Evolutionary conservation across 1,140 invertebrate species (phyloP).

Genomic region (Meteorus sp.): DNA sequence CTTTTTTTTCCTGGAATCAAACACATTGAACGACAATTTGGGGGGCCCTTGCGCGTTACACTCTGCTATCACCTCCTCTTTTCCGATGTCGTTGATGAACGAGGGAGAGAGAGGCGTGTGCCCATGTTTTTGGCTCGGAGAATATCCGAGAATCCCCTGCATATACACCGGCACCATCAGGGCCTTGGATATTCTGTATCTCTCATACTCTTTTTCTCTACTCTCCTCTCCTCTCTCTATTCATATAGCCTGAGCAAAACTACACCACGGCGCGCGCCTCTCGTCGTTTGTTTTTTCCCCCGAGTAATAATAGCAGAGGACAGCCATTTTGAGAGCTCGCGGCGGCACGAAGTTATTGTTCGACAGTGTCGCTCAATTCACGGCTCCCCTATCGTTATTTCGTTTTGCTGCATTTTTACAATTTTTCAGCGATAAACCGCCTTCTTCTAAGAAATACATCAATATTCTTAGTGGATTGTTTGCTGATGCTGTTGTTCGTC

Average conservation of each 20-base stretch:
- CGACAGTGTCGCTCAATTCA: constrained; percentile 40
- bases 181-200: constrained; percentile 27
- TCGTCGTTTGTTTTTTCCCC: constrained; percentile 49
- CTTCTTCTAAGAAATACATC: not conserved
- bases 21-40: no score
- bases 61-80: no score
- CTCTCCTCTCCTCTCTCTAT: constrained; percentile 26
- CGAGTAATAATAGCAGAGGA: constrained; percentile 59
- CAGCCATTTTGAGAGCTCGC: constrained; percentile 59
- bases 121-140: constrained; percentile 25
- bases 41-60: no score
- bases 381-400: constrained; percentile 17
- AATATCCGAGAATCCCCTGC: constrained; percentile 25
- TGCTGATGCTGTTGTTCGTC: not conserved
- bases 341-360: constrained; percentile 58
- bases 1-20: no score
- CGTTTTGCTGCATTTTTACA: not conserved
- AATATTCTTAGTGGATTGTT: constrained; percentile 17
- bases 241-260: constrained; percentile 37
- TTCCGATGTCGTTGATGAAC: not conserved
- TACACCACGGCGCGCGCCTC: constrained; percentile 8
- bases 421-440: not conserved
- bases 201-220: constrained; percentile 1
- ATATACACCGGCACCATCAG: constrained; percentile 12
- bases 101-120: not conserved